Base-by-base conservation (phyloP, 2,797 vertebrate genomes). In the Prunella strophiata region DNA sequence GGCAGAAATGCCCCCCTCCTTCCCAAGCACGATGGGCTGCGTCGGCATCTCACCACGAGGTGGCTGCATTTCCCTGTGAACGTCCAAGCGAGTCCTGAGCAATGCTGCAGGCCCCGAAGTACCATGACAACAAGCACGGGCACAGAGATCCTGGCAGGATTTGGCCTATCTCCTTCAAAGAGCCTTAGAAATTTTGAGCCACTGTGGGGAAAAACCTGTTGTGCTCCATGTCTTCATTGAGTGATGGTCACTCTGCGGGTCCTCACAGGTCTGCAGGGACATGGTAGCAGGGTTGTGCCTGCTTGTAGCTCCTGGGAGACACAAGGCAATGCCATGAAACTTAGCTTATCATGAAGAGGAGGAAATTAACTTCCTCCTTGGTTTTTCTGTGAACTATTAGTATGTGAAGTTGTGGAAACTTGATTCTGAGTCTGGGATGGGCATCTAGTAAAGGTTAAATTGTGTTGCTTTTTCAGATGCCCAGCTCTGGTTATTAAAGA, bases 51-150 rank as follows among this genome's bases (percentile, higher is more conserved):
- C 91, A 94, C 96, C 93, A 95, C 84, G 75, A 97, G 96, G 89
- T 96, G 95, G 91, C 95, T 97, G 95, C 86, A 93, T 97, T 96
- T 95, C 91, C 30, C 93, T 89, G 92, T 91, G 67, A 94, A 94
- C 93, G 29, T 43, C 68, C 57, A 19, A 36, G 16, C 0, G 3
- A 47, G 27, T 8, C 71, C 80, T 18, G 78, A 85, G 12, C 25
- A 26, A 36, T 1, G 11, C 27, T 9, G 38, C 30, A 4, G 36
- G 23, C n/a, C 40, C 27, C 8, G 3, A 63, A 75, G 66, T n/a
- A 40, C 85, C 93, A 89, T 21, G 67, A 40, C 68, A 94, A 78
- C 2, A 5, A 50, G 26, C 21, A 26, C 8, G 34, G 78, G 22
- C 40, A 7, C 22, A 7, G 43, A 23, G 29, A 50, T 25, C 50